Evolutionary conservation across 2,888 invertebrate species (phyloP).

Genomic region (Dryomyza anilis): DNA sequence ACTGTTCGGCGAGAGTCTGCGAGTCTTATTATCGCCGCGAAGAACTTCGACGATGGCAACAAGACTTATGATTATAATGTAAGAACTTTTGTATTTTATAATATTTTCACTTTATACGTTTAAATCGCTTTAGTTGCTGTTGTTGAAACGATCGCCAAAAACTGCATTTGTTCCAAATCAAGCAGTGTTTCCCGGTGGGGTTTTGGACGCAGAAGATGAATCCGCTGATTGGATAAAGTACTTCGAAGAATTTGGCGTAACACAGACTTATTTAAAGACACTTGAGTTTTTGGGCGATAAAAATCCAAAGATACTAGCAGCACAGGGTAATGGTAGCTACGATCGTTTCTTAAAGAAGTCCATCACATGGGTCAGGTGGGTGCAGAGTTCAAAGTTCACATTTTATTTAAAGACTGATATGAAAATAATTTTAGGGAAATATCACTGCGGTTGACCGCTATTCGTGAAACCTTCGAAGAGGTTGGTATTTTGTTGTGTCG

Average conservation of each 20-base stretch:
- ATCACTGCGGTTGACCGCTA: conserved; percentile 80
- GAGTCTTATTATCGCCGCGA: conserved; percentile 68
- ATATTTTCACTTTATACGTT: no score
- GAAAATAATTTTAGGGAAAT: conserved; percentile 66
- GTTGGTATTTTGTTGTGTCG: conserved; percentile 77
- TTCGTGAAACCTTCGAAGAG: conserved; percentile 91
- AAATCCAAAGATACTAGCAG: conserved; percentile 64
- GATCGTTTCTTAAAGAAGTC: neutral
- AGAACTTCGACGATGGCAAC: conserved; percentile 22
- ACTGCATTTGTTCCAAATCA: conserved; percentile 77
- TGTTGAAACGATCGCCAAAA: conserved; percentile 69
- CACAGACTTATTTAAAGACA: conserved; percentile 33
- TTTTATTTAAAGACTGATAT: neutral
- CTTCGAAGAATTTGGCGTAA: conserved; percentile 67
- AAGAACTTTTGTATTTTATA: neutral
- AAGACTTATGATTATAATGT: conserved; percentile 51
- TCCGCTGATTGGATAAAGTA: conserved; percentile 72
- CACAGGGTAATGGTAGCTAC: conserved; percentile 46
- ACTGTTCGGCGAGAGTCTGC: conserved; percentile 72
- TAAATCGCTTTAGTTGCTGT: conserved; percentile 43
- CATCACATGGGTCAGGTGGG: conserved; percentile 41
- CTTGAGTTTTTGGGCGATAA: conserved; percentile 57
- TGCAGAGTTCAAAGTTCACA: neutral
- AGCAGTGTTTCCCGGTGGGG: conserved; percentile 87
- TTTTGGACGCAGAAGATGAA: conserved; percentile 70